phyloP scores from a whole-genome alignment of 2,797 vertebrate genomes.

The Leptodactylus fallax region DNA sequence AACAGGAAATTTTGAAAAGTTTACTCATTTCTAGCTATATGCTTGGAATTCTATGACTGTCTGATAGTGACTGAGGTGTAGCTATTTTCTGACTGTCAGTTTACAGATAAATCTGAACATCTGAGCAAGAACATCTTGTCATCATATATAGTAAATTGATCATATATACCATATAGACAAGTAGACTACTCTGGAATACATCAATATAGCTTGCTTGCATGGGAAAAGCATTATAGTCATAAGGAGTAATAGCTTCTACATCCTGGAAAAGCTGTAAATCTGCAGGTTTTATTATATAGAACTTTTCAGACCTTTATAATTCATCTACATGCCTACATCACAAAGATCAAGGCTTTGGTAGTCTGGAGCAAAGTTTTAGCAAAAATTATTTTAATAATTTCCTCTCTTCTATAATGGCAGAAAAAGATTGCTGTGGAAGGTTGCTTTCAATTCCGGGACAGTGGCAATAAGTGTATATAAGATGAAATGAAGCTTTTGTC shows the following conservation, averaged over 20 bases:
- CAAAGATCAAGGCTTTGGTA: conserved; percentile 69
- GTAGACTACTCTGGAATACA: not conserved
- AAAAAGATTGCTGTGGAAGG: conserved; percentile 74
- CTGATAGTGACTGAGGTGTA: not conserved
- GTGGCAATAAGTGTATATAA: conserved; percentile 92
- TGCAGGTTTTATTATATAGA: not conserved
- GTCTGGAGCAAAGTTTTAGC: conserved; percentile 75
- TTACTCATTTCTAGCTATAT: no score
- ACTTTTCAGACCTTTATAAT: conserved; percentile 27
- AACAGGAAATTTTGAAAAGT: no score
- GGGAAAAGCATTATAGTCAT: not conserved
- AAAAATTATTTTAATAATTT: conserved; percentile 79
- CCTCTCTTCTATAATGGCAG: conserved; percentile 74
- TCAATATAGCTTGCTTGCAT: not conserved
- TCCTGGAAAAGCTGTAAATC: not conserved
- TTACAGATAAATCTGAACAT: not conserved
- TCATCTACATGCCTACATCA: not conserved
- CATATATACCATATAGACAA: not conserved
- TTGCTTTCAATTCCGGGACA: conserved; percentile 77
- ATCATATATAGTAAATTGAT: not conserved
- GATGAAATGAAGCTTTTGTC: conserved; percentile 91
- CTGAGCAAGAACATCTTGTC: not conserved
- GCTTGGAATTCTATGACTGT: not conserved
- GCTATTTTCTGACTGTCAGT: not conserved
- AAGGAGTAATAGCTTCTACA: not conserved